Evolutionary conservation across 1,140 invertebrate genomes (phyloP).

Genomic region (Coptotermes formosanus): DNA sequence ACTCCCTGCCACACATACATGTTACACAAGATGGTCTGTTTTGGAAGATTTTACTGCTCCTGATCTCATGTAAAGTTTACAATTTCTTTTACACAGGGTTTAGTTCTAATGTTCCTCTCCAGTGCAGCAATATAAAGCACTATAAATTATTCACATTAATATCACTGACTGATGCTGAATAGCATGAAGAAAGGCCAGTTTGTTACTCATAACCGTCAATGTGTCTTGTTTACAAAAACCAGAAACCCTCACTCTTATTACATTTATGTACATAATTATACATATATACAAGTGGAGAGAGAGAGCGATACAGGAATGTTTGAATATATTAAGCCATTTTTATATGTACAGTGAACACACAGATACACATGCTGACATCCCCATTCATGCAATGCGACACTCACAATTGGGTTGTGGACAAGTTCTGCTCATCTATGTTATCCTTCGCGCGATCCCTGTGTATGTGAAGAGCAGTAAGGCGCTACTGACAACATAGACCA

Average conservation of each 20-base stretch:
- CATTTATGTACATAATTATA: constrained; percentile 14
- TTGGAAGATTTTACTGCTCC: no score
- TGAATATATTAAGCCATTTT: constrained; percentile 6
- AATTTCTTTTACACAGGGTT: background rate
- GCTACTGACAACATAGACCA: background rate
- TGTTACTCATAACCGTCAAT: background rate
- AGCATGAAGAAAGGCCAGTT: background rate
- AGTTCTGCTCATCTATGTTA: constrained; percentile 16
- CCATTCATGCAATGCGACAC: background rate
- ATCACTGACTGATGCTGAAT: background rate
- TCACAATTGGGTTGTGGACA: background rate
- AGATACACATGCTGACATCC: background rate
- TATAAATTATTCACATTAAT: background rate
- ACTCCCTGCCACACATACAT: no score
- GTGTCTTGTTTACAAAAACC: background rate
- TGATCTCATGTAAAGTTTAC: background rate
- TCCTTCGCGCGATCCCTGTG: background rate
- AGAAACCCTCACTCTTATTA: background rate
- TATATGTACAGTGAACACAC: background rate
- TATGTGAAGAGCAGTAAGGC: background rate
- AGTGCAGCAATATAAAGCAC: background rate
- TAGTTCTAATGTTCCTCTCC: background rate
- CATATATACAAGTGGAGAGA: background rate
- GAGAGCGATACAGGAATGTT: background rate
- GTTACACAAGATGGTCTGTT: no score